These are phyloP conservation scores for Chaetodon trifasciatus DNA, from an alignment of 2,797 vertebrate genomes.

Conservation along the genomic window DNA sequence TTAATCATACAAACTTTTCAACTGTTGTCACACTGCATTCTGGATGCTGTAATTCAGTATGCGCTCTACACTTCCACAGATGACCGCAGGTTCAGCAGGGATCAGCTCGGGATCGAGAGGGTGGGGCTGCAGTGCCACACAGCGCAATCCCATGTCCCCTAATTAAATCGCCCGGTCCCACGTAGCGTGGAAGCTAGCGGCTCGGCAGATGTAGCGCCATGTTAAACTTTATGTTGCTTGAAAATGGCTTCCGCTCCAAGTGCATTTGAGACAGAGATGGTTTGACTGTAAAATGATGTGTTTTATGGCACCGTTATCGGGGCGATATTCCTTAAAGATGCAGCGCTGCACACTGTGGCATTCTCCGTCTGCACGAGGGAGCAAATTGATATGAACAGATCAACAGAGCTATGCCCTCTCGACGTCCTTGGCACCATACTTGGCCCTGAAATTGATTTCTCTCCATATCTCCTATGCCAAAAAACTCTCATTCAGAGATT, in stretches of 20 bases:
- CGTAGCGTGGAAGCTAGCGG: conserved; percentile 92
- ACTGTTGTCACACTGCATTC: conserved; percentile 17
- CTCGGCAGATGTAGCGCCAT: conserved; percentile 96
- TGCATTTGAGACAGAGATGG: conserved; percentile 92
- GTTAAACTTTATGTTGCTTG: conserved; percentile 99
- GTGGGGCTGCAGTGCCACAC: conserved; percentile 57
- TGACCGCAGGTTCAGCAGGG: conserved; percentile 31
- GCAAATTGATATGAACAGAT: conserved; percentile 84
- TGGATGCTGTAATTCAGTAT: background rate
- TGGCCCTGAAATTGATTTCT: conserved; percentile 84
- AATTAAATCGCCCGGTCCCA: conserved; percentile 93
- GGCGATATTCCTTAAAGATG: conserved; percentile 86
- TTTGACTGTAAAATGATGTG: conserved; percentile 96
- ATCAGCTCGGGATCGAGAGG: conserved; percentile 48
- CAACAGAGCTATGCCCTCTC: conserved; percentile 82
- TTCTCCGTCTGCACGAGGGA: conserved; percentile 79
- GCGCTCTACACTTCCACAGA: conserved; percentile 17
- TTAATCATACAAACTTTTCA: conserved; percentile 37
- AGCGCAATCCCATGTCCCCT: conserved; percentile 75
- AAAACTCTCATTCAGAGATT: conserved; percentile 81
- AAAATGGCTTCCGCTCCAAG: conserved; percentile 96
- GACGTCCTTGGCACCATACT: conserved; percentile 83
- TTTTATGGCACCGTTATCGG: conserved; percentile 90
- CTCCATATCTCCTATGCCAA: conserved; percentile 79
- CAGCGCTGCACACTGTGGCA: conserved; percentile 74